Conservation (phyloP, 2,797 vertebrate genomes). For the Clarias laeviceps region DNA sequence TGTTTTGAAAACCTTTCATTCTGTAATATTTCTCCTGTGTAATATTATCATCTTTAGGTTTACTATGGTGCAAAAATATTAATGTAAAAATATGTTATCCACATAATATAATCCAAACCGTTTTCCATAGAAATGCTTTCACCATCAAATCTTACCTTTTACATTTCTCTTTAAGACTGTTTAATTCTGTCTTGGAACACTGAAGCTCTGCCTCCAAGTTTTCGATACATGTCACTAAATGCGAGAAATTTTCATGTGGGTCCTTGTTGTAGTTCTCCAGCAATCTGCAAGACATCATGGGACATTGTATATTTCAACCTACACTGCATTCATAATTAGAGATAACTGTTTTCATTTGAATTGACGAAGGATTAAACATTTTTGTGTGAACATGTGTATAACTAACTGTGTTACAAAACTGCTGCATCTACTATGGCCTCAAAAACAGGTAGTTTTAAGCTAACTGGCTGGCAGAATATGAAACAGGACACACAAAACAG, state of each 20-base stretch:
- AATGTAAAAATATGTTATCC: neutral
- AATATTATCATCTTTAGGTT: no score
- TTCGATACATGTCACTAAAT: slow-evolving; percentile 77
- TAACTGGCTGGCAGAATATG: slow-evolving; percentile 22
- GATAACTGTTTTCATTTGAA: neutral
- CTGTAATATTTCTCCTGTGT: neutral
- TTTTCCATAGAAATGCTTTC: neutral
- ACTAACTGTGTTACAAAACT: neutral
- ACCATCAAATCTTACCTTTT: slow-evolving; percentile 66
- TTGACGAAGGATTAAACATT: neutral
- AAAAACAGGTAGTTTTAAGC: slow-evolving; percentile 2
- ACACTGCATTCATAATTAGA: neutral
- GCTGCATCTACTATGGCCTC: neutral
- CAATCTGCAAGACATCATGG: slow-evolving; percentile 61
- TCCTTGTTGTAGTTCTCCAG: slow-evolving; percentile 75
- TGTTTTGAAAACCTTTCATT: neutral
- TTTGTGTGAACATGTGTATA: neutral
- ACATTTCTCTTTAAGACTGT: slow-evolving; percentile 72
- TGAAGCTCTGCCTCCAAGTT: slow-evolving; percentile 75
- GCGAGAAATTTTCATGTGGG: slow-evolving; percentile 76
- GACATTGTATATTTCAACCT: neutral
- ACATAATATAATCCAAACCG: neutral
- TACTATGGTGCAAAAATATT: neutral
- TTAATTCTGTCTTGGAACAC: slow-evolving; percentile 72
- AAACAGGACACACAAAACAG: slow-evolving; percentile 22